phyloP scores from a whole-genome alignment of 2,888 invertebrate genomes.

The Unio pictorum region DNA sequence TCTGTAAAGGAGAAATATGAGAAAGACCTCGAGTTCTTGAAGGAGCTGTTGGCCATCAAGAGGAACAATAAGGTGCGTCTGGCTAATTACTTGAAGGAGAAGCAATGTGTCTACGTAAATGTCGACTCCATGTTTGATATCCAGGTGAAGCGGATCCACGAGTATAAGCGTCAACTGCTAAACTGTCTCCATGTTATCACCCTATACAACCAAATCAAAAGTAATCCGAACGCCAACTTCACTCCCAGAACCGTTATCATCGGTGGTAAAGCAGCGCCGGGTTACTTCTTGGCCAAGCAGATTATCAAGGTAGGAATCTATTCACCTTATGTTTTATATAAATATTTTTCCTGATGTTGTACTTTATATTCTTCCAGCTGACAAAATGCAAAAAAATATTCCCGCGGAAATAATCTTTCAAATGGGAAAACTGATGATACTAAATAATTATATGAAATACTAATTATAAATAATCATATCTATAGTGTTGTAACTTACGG shows the following conservation, averaged over 20 bases:
- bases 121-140: conserved; percentile 97
- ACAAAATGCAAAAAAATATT: no score
- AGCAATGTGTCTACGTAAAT: conserved; percentile 90
- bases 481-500: no score
- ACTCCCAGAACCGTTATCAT: conserved; percentile 97
- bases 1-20: conserved; percentile 71
- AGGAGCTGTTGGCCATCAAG: conserved; percentile 93
- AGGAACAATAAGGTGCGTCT: conserved; percentile 94
- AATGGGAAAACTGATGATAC: no score
- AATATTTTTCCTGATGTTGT: no score
- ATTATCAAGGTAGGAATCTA: conserved; percentile 78
- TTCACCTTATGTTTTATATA: no score
- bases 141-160: conserved; percentile 96
- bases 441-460: no score
- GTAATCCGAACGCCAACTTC: conserved; percentile 85
- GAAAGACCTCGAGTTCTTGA: conserved; percentile 89
- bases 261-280: conserved; percentile 90
- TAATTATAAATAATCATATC: no score
- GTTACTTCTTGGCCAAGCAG: conserved; percentile 97
- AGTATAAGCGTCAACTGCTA: conserved; percentile 97
- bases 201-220: conserved; percentile 96
- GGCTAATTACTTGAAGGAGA: conserved; percentile 86
- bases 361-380: no score
- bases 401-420: no score
- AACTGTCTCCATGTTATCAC: conserved; percentile 94